Evolutionary conservation across 1,140 invertebrate genomes (phyloP).

Genomic region (Eurosta solidaginis): DNA sequence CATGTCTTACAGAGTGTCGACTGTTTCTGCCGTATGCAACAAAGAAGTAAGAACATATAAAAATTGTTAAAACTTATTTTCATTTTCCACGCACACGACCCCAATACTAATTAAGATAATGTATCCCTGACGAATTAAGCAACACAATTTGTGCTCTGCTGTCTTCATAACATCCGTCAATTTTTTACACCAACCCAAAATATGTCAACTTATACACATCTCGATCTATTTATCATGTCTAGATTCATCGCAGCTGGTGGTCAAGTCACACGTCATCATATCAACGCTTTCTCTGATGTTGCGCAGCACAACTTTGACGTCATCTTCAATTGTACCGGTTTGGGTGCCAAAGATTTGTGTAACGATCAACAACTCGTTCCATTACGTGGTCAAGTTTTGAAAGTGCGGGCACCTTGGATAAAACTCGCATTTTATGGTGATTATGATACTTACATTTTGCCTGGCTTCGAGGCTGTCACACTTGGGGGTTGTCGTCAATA

Average conservation of each 20-base stretch:
- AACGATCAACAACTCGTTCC: slow-evolving; percentile 78
- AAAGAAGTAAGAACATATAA: slow-evolving; percentile 61
- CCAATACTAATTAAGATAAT: neutral
- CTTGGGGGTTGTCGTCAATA: slow-evolving; percentile 83
- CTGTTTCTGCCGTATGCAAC: slow-evolving; percentile 77
- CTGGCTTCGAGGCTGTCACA: slow-evolving; percentile 73
- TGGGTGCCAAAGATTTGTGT: slow-evolving; percentile 78
- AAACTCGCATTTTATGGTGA: slow-evolving; percentile 86
- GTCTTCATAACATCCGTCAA: too few species aligned
- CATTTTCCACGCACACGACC: neutral
- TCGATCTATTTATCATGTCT: slow-evolving; percentile 18
- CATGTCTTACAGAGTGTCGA: slow-evolving; percentile 74
- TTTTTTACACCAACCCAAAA: too few species aligned
- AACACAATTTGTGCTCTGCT: too few species aligned
- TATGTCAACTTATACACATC: too few species aligned
- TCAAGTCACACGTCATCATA: slow-evolving; percentile 63
- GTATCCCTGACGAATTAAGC: too few species aligned
- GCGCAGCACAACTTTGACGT: slow-evolving; percentile 69
- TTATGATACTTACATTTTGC: slow-evolving; percentile 83
- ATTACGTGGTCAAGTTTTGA: slow-evolving; percentile 86
- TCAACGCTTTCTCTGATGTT: slow-evolving; percentile 69
- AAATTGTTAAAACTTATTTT: neutral
- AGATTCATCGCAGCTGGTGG: slow-evolving; percentile 68
- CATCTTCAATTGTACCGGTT: slow-evolving; percentile 87
- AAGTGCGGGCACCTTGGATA: slow-evolving; percentile 87